phyloP scores from a whole-genome alignment of 2,797 vertebrate genomes.

The Acanthis flammea region DNA sequence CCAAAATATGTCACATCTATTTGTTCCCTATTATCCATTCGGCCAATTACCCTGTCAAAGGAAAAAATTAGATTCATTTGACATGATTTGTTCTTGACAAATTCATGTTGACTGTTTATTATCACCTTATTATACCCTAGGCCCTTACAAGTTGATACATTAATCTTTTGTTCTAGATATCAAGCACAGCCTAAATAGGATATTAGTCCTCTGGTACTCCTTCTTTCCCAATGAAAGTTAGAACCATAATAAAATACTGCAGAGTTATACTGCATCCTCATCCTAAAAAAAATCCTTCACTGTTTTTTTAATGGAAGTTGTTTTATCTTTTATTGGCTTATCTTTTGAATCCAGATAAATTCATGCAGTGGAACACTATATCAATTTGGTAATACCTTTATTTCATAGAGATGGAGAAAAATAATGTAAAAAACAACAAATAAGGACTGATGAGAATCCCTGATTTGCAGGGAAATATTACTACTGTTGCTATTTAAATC shows the following conservation, averaged over 20 bases:
- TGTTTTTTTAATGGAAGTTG: background rate
- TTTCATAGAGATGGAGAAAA: background rate
- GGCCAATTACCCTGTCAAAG: conserved; percentile 7
- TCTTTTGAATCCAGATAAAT: background rate
- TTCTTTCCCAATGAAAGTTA: background rate
- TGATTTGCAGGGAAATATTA: background rate
- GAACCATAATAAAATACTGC: background rate
- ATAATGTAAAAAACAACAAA: background rate
- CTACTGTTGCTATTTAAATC: background rate
- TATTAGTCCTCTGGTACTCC: background rate
- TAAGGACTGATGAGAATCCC: background rate
- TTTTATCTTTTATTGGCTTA: background rate
- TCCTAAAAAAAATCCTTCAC: background rate
- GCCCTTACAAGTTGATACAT: background rate
- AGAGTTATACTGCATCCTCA: background rate
- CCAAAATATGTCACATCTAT: conserved; percentile 12
- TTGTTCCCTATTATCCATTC: conserved; percentile 14
- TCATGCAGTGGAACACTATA: background rate
- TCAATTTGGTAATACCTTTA: background rate
- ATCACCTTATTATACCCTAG: background rate
- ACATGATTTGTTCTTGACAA: conserved; percentile 16
- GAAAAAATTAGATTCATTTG: conserved; percentile 36
- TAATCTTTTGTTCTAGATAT: conserved; percentile 1
- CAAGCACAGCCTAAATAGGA: background rate
- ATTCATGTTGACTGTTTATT: conserved; percentile 29